Base-by-base conservation (phyloP, 2,888 invertebrate species). In the Drosophila setosimentum region DNA sequence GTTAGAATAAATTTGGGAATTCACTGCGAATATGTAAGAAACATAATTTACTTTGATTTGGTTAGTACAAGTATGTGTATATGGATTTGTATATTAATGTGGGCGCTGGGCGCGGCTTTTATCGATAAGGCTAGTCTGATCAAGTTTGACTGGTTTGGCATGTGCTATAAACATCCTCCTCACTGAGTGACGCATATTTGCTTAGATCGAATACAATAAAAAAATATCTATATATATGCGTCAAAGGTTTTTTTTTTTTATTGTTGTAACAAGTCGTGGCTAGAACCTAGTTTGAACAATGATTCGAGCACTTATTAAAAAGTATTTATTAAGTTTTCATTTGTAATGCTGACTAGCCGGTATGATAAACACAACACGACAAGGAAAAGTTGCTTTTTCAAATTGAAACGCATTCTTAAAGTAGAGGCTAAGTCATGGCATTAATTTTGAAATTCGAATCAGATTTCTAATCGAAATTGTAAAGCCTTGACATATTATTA, bases 101-200 rank as follows among this genome's bases (percentile, higher is more conserved):
- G 59, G 75, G 55, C 42, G 49, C 54, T 45, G 33, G 67, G 75
- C 68, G 64, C 57, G 48, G 54, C 61, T 13, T 24, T 32, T 53
- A 59, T 61, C 53, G 27, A 68, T 62, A 74, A 76, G 68, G 80
- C 55, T 74, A 59, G 21, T 35, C 50, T 4, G 61, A 80, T 75
- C 80, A 58, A 68, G 80, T 79, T 61, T 40, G 21, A 68, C 80
- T 54, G 80, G 75, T 76, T 76, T 76, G 18, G 55, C 33, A 48
- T 55, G 61, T 61, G 70, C 33, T 11, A 40, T 51, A 35, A 57
- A 30, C 51, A 77, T 73, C 61, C 55, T 27, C 65, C 59, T 45
- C 45, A 16, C 11, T 30, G 24, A 11, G 51, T 53, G 45, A 45
- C 45, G 45, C 45, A 45, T 13, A 45, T 24, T 16, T 45, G 24